Conservation (phyloP, 2,888 invertebrate genomes). For the Trichogramma evanescens region DNA sequence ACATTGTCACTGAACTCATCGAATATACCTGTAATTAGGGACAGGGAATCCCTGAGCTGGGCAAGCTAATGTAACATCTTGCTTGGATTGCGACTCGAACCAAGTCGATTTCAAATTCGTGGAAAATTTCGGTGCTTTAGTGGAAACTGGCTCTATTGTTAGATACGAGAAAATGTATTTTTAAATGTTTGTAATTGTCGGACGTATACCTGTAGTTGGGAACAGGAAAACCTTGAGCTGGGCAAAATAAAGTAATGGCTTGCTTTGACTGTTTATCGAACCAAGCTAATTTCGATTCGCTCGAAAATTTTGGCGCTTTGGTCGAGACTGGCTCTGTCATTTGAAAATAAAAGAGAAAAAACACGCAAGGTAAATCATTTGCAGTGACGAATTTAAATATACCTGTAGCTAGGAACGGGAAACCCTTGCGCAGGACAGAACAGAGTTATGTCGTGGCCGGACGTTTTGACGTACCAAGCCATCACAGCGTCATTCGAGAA, state of each 20-base stretch:
- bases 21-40: constrained; percentile 62
- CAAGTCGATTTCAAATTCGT: constrained; percentile 46
- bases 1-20: neutral
- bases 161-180: constrained; percentile 8
- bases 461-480: constrained; percentile 59
- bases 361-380: neutral
- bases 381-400: constrained; percentile 32
- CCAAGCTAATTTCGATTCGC: constrained; percentile 61
- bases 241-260: constrained; percentile 63
- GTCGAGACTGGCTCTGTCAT: constrained; percentile 53
- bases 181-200: neutral
- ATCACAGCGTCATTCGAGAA: constrained; percentile 40
- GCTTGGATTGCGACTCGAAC: constrained; percentile 58
- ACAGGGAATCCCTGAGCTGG: constrained; percentile 68
- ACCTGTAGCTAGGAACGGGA: constrained; percentile 68
- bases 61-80: constrained; percentile 62
- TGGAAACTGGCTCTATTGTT: constrained; percentile 55
- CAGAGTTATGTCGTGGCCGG: constrained; percentile 59
- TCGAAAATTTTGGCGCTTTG: constrained; percentile 62
- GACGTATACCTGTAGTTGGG: constrained; percentile 63
- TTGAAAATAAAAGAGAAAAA: neutral
- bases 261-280: constrained; percentile 59
- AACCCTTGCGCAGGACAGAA: constrained; percentile 68
- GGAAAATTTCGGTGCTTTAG: constrained; percentile 50
- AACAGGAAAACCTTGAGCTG: constrained; percentile 66